Evolutionary conservation across 2,113 vertebrate genomes (phyloP), one percentile per base, ranked within the genome.

Genomic region (Helogale parvula): DNA sequence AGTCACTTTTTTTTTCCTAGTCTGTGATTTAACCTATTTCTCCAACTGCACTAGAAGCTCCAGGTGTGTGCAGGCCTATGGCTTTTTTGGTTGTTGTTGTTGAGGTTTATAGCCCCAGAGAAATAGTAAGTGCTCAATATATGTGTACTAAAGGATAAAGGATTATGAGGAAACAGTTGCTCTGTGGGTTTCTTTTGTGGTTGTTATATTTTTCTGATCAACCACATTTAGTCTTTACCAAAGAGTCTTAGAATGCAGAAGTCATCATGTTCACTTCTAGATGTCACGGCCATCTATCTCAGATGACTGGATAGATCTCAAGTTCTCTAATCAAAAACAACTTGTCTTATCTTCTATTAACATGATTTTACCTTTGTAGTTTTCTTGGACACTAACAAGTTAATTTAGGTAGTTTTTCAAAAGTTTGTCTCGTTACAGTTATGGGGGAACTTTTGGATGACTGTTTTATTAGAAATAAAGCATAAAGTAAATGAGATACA

Each of bases 231-330:
- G 2, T 72, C 13, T 5, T 93, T 74, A 38, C 2, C 38, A 83
- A 94, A 47, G 33, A 72, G 71, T 90, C 33, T 95, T 6, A 57
- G 31, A 94, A 88, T 88, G 88, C 13, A 80, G 17, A 96, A 90
- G 38, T 82, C 10, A 69, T 45, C 71, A 29, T 72, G 80, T 41
- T 3, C 63, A 80, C 35, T 21, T 85, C 9, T 60, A 12, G 25
- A 17, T 72, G 92, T 94, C 41, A 84, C 35, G 23, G 14, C n/a
- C 7, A 69, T 86, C 27, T 6, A 72, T 72, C 93, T 88, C 68
- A 74, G 27, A 50, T 68, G 35, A 68, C 23, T 66, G 23, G 31
- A 63, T 83, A 93, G 66, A 57, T 87, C 17, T 84, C 17, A 84
- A 33, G 14, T 96, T 83, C 17, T 57, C 2, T 86, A 72, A 93